Conservation (phyloP, 2,888 invertebrate genomes). For the Automeris io region DNA sequence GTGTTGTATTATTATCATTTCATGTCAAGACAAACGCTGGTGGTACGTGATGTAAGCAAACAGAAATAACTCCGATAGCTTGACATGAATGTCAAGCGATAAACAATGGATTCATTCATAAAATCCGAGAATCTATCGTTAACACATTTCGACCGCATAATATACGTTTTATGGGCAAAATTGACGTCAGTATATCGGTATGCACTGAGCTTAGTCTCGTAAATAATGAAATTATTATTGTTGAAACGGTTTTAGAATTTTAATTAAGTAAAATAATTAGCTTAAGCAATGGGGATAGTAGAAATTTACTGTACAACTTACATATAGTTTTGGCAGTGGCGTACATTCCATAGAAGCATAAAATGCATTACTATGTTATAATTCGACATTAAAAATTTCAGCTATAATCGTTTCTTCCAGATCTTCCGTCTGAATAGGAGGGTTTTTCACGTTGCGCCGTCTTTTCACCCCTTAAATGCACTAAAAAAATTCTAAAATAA, state of each 20-base stretch:
- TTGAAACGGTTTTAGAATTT: not conserved
- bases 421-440: no score
- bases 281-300: no score
- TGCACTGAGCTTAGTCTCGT: not conserved
- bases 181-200: constrained; percentile 8
- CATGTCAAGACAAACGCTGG: not conserved
- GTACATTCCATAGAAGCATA: no score
- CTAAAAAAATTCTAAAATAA: no score
- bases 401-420: no score
- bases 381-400: no score
- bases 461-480: no score
- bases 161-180: constrained; percentile 5
- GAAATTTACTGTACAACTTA: no score
- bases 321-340: no score
- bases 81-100: not conserved
- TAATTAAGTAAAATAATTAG: no score
- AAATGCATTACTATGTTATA: no score
- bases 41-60: constrained; percentile 10
- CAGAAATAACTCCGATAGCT: constrained; percentile 1
- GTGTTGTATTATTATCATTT: not conserved
- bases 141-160: not conserved
- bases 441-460: no score
- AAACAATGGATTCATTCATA: constrained; percentile 11
- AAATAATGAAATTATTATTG: constrained; percentile 4
- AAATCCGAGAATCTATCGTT: constrained; percentile 5